Evolutionary conservation across 2,113 vertebrate genomes (phyloP), one percentile per base, ranked within the genome.

Genomic region (Delphinapterus leucas): DNA sequence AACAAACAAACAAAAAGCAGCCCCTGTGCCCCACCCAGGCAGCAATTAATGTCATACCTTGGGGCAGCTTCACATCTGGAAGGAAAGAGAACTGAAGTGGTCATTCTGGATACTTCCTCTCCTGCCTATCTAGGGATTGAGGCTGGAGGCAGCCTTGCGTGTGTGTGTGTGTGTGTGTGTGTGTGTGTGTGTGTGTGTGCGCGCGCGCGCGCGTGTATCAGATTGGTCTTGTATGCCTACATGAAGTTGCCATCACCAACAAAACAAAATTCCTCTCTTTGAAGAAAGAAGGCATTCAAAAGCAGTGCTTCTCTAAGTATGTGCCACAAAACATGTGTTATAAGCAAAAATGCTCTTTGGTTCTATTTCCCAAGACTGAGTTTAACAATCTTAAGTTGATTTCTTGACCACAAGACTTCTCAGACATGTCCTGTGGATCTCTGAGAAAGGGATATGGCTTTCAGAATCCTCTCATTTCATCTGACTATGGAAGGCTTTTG

Each of bases 21-120:
- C 71, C 41, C 58, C 36, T 2, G 1, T 8, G 14, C 58, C 25
- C 53, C 18, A 49, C 68, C 68, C 94, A 70, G 95, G 83, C 53
- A 65, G 71, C 58, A 65, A 41, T 68, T 79, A 81, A 67, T 60
- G 53, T 58, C 65, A 55, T 10, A 67, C 53, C 88, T 94, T 92
- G 15, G 38, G 96, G 83, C 80, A 81, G n/a, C 33, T 88, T 58
- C 97, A 95, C 97, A 96, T 96, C 97, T 98, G 96, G 96, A 97
- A 96, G 67, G 90, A 89, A 97, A 92, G 49, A 82, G 87, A 96
- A 97, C 70, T n/a, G 85, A 90, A 98, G 79, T 12, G 73, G 84
- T 60, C 95, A 85, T 0, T 15, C 77, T 21, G 23, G 95, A 95
- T 38, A 92, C 90, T 98, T 97, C 95, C 97, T 38, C 90, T 82